phyloP scores from a whole-genome alignment of 2,797 vertebrate genomes.

The Cyclopterus lumpus region DNA sequence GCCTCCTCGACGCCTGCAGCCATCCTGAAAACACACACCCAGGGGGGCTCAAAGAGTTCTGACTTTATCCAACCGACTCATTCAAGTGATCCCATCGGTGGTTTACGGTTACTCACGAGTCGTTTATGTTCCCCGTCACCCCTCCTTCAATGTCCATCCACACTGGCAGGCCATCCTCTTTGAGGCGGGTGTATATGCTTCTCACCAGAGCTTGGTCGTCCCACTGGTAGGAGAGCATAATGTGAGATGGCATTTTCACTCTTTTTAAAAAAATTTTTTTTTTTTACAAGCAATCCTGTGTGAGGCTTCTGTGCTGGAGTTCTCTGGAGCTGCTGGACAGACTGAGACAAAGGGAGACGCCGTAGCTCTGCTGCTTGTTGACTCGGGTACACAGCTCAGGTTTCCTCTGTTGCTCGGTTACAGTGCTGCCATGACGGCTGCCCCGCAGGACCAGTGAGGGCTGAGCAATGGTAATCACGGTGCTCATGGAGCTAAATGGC shows the following conservation, averaged over 20 bases:
- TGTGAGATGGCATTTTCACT: conserved; percentile 52
- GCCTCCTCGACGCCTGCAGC: conserved; percentile 76
- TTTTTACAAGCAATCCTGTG: too few species aligned
- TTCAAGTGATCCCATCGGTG: background rate
- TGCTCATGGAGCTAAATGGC: background rate
- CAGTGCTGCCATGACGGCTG: background rate
- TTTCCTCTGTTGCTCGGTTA: conserved; percentile 65
- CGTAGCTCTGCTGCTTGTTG: conserved; percentile 42
- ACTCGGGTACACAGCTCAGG: conserved; percentile 34
- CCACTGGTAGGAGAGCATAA: conserved; percentile 78
- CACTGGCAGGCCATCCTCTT: conserved; percentile 64
- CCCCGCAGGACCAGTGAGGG: background rate
- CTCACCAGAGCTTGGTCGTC: conserved; percentile 71
- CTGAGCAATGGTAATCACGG: background rate
- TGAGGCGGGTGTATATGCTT: conserved; percentile 61
- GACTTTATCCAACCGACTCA: background rate
- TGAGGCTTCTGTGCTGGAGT: background rate
- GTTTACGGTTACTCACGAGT: conserved; percentile 53
- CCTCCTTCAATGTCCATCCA: conserved; percentile 78
- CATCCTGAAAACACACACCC: conserved; percentile 52
- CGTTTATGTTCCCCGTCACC: conserved; percentile 72
- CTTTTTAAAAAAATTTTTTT: too few species aligned
- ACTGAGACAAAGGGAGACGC: conserved; percentile 12
- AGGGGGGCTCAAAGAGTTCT: background rate
- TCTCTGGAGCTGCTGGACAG: conserved; percentile 7